A percentile compares a stretch with the other conserved stretches of the same genome.
Conservation (phyloP, 1,140 invertebrate genomes). For the Campodea augens region DNA sequence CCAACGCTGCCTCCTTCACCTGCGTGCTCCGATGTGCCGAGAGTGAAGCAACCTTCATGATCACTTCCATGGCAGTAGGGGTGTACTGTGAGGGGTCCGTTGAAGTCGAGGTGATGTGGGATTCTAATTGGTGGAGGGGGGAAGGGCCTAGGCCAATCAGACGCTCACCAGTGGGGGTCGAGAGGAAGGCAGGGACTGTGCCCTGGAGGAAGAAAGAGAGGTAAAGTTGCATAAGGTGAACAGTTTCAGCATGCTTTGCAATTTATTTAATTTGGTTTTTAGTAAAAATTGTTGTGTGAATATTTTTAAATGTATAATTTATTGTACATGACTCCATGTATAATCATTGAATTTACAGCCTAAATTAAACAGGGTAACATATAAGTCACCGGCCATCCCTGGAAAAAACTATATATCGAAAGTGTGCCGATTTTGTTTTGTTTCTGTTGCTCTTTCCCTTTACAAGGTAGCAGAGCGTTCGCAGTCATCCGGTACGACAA, state of each 20-base stretch:
- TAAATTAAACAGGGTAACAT: neutral
- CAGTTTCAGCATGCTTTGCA: neutral
- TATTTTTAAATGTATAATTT: slow-evolving; percentile 10
- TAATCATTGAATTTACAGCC: neutral
- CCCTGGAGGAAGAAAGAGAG: neutral
- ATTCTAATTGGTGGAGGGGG: slow-evolving; percentile 26
- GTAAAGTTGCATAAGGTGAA: neutral
- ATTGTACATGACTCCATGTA: slow-evolving; percentile 12
- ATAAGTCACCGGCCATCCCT: neutral
- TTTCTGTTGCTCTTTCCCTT: neutral
- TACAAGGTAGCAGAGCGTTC: neutral
- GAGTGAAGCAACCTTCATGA: slow-evolving; percentile 38
- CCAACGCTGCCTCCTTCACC: slow-evolving; percentile 30
- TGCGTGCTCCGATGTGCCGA: slow-evolving; percentile 29
- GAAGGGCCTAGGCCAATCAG: slow-evolving; percentile 18
- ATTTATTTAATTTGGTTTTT: neutral
- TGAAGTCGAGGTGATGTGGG: slow-evolving; percentile 26
- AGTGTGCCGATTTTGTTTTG: too few relatives aligned
- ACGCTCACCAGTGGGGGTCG: slow-evolving; percentile 18
- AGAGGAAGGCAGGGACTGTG: neutral
- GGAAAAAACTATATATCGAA: too few relatives aligned
- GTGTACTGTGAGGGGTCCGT: too few relatives aligned
- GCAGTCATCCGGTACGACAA: neutral
- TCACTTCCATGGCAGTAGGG: too few relatives aligned
- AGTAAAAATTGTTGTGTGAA: slow-evolving; percentile 6